phyloP scores from a whole-genome alignment of 2,888 invertebrate genomes.

The Teinopalpus imperialis region DNA sequence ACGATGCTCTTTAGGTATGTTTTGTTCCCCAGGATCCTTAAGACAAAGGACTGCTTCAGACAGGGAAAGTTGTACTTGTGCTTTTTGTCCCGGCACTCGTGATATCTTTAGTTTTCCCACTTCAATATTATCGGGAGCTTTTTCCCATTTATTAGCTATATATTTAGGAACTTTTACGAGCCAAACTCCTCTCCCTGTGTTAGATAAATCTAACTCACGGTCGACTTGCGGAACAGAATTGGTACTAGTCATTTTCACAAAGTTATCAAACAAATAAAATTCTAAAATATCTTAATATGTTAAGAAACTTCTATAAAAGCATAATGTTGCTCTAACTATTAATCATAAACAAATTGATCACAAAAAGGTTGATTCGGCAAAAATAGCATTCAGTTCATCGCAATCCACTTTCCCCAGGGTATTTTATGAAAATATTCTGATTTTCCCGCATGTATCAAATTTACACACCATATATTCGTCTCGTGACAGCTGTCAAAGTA shows the following conservation, averaged over 20 bases:
- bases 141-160: slow-evolving; percentile 97
- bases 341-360: too few relatives aligned
- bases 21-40: slow-evolving; percentile 89
- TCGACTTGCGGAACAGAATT: slow-evolving; percentile 82
- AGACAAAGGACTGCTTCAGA: slow-evolving; percentile 91
- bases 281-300: too few relatives aligned
- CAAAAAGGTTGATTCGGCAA: too few relatives aligned
- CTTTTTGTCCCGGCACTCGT: slow-evolving; percentile 89
- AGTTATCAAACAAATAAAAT: too few relatives aligned
- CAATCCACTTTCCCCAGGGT: too few relatives aligned
- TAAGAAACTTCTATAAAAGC: too few relatives aligned
- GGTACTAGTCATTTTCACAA: slow-evolving; percentile 45
- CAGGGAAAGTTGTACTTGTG: slow-evolving; percentile 93
- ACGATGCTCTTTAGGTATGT: slow-evolving; percentile 94
- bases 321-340: too few relatives aligned
- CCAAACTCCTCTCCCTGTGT: slow-evolving; percentile 96
- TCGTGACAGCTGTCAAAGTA: too few relatives aligned
- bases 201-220: slow-evolving; percentile 92
- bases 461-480: too few relatives aligned
- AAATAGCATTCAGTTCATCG: too few relatives aligned
- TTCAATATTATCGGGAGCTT: slow-evolving; percentile 94
- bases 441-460: too few relatives aligned
- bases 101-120: slow-evolving; percentile 96
- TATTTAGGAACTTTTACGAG: slow-evolving; percentile 98
- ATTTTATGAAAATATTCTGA: too few relatives aligned